Base-by-base conservation (phyloP, 2,888 invertebrate species). In the Scrobipalpa atriplicella region DNA sequence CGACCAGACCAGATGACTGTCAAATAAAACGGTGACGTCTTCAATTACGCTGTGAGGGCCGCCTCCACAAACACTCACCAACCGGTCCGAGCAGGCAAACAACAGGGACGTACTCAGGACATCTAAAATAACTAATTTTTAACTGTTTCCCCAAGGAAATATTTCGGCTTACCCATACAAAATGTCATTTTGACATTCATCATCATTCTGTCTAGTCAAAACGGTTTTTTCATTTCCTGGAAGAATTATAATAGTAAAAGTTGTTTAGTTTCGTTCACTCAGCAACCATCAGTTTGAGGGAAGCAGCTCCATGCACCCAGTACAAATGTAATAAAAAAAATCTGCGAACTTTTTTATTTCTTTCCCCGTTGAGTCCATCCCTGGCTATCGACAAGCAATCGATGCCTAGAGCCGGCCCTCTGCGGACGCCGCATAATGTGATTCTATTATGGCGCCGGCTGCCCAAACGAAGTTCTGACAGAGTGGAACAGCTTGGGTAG, bases 401-500 rank as follows among this genome's bases (percentile, higher is more conserved):
- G 62, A 47, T 43, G 56, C 43, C 66, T 69, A 61, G 56, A 16
- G 52, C 11, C 51, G 13, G 52, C 29, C 68, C 66, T 71, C 76
- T 68, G 76, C 58, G 61, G 70, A 71, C 78, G 68, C 70, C 72
- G 73, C 73, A 76, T 81, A 80, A 82, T 79, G 77, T 78, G 79
- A 78, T 82, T 80, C 81, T 78, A 78, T 82, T 82, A 71, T 66
- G 62, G 41, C 62, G 47, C 29, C 29, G 62, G 10, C 43, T 64
- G 54, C 16, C 52, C 52, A 58, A 63, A 60, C 60, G 18, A 39
- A 38, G 39, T 64, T 60, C n/a, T n/a, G 60, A 39, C 63, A 36
- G 51, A 64, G 36, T 62, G 62, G 68, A 10, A 9, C 29, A 21
- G 54, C 21, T 21, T 11, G 21, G 2, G 5, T 29, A 10, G 29